Percentiles rank a stretch among this genome's conserved stretches.
These are phyloP conservation scores for Thunnus maccoyii DNA, from an alignment of 2,113 vertebrate genomes.

Conservation along the genomic window DNA sequence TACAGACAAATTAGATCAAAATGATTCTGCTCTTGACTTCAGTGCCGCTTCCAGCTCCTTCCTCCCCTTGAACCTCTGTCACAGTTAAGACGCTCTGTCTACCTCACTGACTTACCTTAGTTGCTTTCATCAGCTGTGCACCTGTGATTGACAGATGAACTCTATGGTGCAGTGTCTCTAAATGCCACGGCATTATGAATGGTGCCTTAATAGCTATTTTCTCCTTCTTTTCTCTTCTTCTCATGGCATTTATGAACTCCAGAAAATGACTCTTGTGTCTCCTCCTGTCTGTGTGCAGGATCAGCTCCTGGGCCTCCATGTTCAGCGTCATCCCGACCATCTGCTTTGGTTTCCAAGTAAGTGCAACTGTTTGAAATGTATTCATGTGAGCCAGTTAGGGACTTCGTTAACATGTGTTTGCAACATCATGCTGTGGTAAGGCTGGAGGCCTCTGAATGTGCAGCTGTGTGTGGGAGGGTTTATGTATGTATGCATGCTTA, in stretches of 20 bases:
- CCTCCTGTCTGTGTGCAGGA: slow-evolving; percentile 71
- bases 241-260: slow-evolving; percentile 53
- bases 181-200: slow-evolving; percentile 56
- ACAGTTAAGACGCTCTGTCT: neutral
- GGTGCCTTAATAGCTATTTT: neutral
- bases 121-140: neutral
- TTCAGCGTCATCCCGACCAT: slow-evolving; percentile 94
- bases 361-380: slow-evolving; percentile 25
- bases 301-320: slow-evolving; percentile 88
- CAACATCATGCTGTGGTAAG: neutral
- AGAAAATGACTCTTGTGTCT: slow-evolving; percentile 22
- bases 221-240: neutral
- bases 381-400: neutral
- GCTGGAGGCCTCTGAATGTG: slow-evolving; percentile 17
- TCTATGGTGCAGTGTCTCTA: slow-evolving; percentile 11
- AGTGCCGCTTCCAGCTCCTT: too few relatives aligned
- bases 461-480: neutral
- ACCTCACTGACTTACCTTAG: neutral
- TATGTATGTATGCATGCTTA: neutral
- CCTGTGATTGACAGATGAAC: slow-evolving; percentile 47
- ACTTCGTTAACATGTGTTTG: slow-evolving; percentile 13
- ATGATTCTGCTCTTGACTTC: neutral
- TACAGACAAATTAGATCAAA: slow-evolving; percentile 17
- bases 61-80: neutral
- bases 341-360: slow-evolving; percentile 97